Evolutionary conservation across 2,888 invertebrate species (phyloP).

Genomic region (Microctonus hyperodae): DNA sequence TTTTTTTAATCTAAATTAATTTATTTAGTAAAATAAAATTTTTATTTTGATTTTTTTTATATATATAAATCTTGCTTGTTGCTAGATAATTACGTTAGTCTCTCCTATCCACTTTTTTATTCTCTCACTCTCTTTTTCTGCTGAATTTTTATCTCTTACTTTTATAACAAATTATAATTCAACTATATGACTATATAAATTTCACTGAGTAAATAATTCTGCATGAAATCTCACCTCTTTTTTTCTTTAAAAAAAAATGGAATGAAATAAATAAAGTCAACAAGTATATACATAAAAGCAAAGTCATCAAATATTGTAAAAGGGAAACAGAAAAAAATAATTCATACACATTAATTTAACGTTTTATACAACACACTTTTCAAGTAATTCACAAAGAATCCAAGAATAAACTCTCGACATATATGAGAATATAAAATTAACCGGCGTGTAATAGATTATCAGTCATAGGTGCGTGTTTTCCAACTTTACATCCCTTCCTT

Average conservation of each 20-base stretch:
- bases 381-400: background rate
- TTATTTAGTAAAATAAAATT: too few species aligned
- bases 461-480: constrained; percentile 1
- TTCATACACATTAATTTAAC: background rate
- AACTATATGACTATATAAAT: background rate
- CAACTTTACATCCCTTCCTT: background rate
- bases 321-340: background rate
- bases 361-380: background rate
- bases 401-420: background rate
- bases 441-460: constrained; percentile 2
- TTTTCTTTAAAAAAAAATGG: background rate
- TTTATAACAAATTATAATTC: too few species aligned
- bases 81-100: background rate
- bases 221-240: background rate
- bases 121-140: background rate
- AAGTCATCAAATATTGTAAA: background rate
- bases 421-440: background rate
- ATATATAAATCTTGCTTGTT: background rate
- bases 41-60: too few species aligned
- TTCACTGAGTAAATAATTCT: background rate
- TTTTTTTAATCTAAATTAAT: too few species aligned
- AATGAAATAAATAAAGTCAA: background rate
- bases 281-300: background rate
- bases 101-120: background rate
- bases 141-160: background rate